phyloP scores from a whole-genome alignment of 2,797 vertebrate species.

The Chrysocyon brachyurus region DNA sequence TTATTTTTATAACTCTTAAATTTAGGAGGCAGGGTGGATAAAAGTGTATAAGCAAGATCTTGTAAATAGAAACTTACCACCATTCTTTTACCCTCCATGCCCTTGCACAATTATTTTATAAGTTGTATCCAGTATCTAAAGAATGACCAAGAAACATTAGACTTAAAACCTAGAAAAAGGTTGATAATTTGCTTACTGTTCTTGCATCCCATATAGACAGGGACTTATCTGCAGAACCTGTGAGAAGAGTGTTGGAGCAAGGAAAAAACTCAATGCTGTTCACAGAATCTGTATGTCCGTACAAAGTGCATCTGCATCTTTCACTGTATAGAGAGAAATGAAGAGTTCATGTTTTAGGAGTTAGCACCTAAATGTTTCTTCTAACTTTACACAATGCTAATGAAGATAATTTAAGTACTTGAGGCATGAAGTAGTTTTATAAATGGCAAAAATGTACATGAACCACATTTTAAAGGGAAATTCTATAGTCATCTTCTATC shows the following conservation, averaged over 20 bases:
- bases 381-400: not conserved
- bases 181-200: conserved; percentile 81
- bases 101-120: not conserved
- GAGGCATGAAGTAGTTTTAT: not conserved
- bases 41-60: not conserved
- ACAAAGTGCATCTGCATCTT: conserved; percentile 89
- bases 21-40: not conserved
- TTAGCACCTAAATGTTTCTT: not conserved
- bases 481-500: not conserved
- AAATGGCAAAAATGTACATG: not conserved
- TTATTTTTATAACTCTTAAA: not conserved
- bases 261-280: conserved; percentile 93
- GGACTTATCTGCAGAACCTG: conserved; percentile 88
- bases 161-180: not conserved
- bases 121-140: not conserved
- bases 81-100: not conserved
- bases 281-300: conserved; percentile 91
- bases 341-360: not conserved
- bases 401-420: not conserved
- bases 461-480: not conserved
- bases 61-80: not conserved
- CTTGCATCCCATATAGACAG: conserved; percentile 88
- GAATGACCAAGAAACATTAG: not conserved
- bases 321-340: conserved; percentile 84
- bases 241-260: conserved; percentile 86